A percentile compares a stretch with the other conserved stretches of the same genome.
phyloP scores from a whole-genome alignment of 2,888 invertebrate genomes.

The Mythimna ferrago region DNA sequence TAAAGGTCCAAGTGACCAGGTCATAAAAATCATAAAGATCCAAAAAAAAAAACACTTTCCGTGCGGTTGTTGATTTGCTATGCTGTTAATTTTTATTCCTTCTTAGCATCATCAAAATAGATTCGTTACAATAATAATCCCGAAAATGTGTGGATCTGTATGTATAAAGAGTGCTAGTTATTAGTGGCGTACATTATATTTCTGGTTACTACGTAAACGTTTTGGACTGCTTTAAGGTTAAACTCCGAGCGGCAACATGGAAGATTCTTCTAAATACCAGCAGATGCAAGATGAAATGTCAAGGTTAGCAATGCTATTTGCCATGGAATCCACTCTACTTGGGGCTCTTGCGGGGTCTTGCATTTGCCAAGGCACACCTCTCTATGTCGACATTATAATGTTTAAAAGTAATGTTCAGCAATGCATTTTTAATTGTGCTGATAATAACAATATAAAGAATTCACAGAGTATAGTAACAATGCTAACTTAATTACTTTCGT shows the following conservation, averaged over 20 bases:
- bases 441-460: too few species aligned
- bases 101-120: not conserved
- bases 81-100: too few species aligned
- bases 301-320: slow-evolving; percentile 89
- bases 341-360: not conserved
- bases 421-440: too few species aligned
- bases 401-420: too few species aligned
- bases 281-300: slow-evolving; percentile 98
- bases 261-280: slow-evolving; percentile 91
- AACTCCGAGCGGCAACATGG: slow-evolving; percentile 81
- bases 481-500: too few species aligned
- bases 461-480: too few species aligned
- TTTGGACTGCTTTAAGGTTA: slow-evolving; percentile 89
- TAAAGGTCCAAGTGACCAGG: too few species aligned
- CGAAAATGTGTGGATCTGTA: slow-evolving; percentile 76
- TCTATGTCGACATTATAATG: too few species aligned
- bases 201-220: slow-evolving; percentile 85
- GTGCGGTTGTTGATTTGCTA: too few species aligned
- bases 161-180: slow-evolving; percentile 75
- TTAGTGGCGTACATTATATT: slow-evolving; percentile 70
- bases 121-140: slow-evolving; percentile 32
- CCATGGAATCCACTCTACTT: not conserved
- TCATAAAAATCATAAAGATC: too few species aligned
- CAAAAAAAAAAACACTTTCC: too few species aligned
- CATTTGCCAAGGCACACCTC: not conserved